Evolutionary conservation across 2,113 vertebrate genomes (phyloP), one percentile per base, ranked within the genome.

Genomic region (Dicrurus megarhynchus): DNA sequence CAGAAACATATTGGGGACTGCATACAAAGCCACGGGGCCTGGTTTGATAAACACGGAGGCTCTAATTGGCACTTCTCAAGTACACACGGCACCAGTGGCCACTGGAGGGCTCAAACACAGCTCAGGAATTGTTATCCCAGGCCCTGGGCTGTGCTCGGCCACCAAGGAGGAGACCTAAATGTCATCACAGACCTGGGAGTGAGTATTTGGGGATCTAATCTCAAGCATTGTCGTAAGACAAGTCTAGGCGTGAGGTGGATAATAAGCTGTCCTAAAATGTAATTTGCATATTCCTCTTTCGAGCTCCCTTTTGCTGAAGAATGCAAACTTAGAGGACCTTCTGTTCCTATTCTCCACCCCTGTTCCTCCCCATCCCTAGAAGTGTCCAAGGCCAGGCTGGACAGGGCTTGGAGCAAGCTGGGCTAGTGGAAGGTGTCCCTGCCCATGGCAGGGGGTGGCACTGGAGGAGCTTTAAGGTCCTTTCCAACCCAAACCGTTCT

Each of bases 361-460:
- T 47, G 17, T 47, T 11, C 16, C 21, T 56, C 26, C 11, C 3
- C 17, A 27, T 4, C 28, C 53, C 28, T 82, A n/a, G 39, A 0
- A n/a, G 16, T 35, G n/a, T 3, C 12, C 19, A 2, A 60, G 33
- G 8, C 8, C 41, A 28, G 67, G 14, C 0, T 67, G 37, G 33
- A 67, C 0, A 0, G 33, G 13, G 19, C 22, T 81, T n/a, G 60
- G 37, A 59, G 60, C 33, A n/a, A 0, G 7, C 28, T 74, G 44
- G 52, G 8, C 0, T 1, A 2, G 37, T 37, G 60, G 37, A 1
- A 81, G 1, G 3, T 67, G 44, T 52, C 37, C 33, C 37, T 73
- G 37, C 3, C 13, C 27, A 11, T 16, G 41, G n/a, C n/a, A 63
- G 28, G 23, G 17, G n/a, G 16, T 55, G 68, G 37, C 5, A 44